Evolutionary conservation across 2,888 invertebrate genomes (phyloP), one percentile per base, ranked within the genome.

Genomic region (Pherbina coryleti): DNA sequence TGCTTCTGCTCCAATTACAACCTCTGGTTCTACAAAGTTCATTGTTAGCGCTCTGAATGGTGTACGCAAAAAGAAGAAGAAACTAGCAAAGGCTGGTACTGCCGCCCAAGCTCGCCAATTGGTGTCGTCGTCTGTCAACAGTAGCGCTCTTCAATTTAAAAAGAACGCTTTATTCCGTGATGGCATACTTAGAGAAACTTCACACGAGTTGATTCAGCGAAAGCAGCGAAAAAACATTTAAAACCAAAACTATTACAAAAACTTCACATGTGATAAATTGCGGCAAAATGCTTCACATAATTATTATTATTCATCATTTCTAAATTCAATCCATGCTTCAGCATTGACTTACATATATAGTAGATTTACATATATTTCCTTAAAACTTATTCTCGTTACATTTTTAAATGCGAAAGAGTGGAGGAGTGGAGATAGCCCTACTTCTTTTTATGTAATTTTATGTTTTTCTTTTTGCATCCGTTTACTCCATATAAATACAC

Each of bases 101-200:
- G 34, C 53, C 60, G 8, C 79, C 67, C 34, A 57, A 44, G 11
- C 22, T 64, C 5, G n/a, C 66, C 2, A 14, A 49, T 51, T 1
- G 31, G 64, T 14, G 25, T 25, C 19, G 67, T 71, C 9, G 53
- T 74, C 8, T n/a, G 37, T 11, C 69, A n/a, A n/a, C 53, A 74
- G 28, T n/a, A 77, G 57, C 62, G 84, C 83, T 0, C 31, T 82
- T 11, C 80, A 82, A 53, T 86, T 86, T 66, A 85, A 85, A 70
- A 78, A 83, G 57, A 82, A 69, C 14, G 79, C 84, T 17, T 37
- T 84, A 3, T 80, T 76, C 34, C 82, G 82, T 2, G 70, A 77
- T 17, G 81, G 82, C 19, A 77, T 81, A 11, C 67, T 22, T 5
- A 80, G 85, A 2, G 82, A 82, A 75, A 73, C 78, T 3, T 80